Percentiles rank a stretch among this genome's conserved stretches.
Conservation (phyloP, 92 coral and sea anemone genomes). For the Phymanthus crucifer region DNA sequence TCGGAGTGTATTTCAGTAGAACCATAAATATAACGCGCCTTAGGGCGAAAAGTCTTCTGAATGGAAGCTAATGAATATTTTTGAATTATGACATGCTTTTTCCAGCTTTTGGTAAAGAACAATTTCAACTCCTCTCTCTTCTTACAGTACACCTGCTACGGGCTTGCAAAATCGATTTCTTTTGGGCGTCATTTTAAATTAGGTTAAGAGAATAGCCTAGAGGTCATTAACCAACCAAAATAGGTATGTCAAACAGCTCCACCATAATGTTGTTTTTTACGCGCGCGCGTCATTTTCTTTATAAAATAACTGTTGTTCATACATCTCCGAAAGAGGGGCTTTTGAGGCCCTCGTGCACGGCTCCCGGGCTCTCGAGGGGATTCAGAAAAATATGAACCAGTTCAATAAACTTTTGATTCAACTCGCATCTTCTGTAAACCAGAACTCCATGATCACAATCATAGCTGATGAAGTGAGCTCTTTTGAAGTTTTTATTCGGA, state of each 20-base stretch:
- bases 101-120: not conserved
- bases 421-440: not conserved
- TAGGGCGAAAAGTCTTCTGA: not conserved
- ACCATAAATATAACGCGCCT: not conserved
- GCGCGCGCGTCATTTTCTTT: slow-evolving; percentile 4
- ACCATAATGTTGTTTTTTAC: not conserved
- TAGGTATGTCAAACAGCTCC: not conserved
- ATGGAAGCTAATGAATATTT: not conserved
- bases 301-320: not conserved
- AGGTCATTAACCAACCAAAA: not conserved
- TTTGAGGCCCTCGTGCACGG: not conserved
- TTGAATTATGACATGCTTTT: not conserved
- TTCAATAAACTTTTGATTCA: not conserved
- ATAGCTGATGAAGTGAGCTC: not conserved
- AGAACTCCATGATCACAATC: not conserved
- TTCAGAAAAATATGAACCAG: not conserved
- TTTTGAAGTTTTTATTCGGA: not conserved
- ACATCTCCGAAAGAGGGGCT: not conserved
- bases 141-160: not conserved
- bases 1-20: not conserved
- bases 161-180: not conserved
- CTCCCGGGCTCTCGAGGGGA: not conserved
- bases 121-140: not conserved
- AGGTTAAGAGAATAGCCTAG: not conserved
- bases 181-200: not conserved